phyloP scores from a whole-genome alignment of 2,797 vertebrate species.

The Eospalax fontanierii region DNA sequence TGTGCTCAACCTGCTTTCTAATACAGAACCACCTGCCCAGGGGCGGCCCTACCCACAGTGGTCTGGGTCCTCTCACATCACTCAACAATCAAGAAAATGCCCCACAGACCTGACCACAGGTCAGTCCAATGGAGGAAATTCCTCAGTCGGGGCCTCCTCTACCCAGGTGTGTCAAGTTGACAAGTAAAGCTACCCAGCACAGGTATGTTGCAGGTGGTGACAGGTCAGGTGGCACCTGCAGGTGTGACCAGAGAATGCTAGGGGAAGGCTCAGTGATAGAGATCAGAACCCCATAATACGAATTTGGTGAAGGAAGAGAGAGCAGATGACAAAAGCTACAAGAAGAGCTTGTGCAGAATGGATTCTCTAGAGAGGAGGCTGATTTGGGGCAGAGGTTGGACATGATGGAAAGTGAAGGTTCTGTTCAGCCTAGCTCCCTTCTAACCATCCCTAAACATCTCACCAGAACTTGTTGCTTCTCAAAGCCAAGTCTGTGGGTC shows the following conservation, averaged over 20 bases:
- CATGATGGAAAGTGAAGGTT: not conserved
- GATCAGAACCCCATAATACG: accelerated
- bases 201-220: not conserved
- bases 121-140: too few species aligned
- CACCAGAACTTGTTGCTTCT: not conserved
- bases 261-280: not conserved
- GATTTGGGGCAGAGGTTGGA: not conserved
- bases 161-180: too few species aligned
- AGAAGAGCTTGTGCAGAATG: too few species aligned
- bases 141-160: too few species aligned
- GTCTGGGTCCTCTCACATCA: too few species aligned
- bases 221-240: accelerated
- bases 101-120: too few species aligned
- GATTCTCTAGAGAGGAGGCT: not conserved
- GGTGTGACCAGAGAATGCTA: not conserved
- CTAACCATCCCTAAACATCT: not conserved
- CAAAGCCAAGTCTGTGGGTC: not conserved
- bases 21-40: too few species aligned
- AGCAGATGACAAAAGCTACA: not conserved
- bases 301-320: not conserved
- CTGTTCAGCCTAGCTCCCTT: not conserved
- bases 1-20: too few species aligned
- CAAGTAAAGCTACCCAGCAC: not conserved
- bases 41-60: too few species aligned
- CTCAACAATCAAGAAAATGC: too few species aligned